phyloP scores from a whole-genome alignment of 2,113 vertebrate species.

The Limanda limanda region DNA sequence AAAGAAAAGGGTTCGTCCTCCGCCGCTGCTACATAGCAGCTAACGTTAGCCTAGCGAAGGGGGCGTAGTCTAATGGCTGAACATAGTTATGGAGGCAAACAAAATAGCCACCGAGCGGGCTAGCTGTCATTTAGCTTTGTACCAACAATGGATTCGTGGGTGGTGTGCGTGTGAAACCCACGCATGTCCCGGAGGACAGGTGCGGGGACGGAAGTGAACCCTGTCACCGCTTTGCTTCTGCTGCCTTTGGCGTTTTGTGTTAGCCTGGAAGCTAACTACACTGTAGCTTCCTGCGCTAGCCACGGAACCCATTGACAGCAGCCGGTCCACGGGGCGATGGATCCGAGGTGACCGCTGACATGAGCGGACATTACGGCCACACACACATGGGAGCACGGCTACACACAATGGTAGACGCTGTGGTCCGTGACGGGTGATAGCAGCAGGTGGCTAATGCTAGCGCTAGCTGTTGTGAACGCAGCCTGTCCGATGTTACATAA shows the following conservation, averaged over 20 bases:
- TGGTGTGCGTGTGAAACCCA: not conserved
- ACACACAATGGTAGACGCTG: not conserved
- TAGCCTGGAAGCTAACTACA: conserved; percentile 59
- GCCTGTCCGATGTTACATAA: conserved; percentile 64
- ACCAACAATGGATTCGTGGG: no score
- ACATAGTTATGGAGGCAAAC: conserved; percentile 51
- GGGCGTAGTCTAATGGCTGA: conserved; percentile 78
- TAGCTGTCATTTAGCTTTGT: not conserved
- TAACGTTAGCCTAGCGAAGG: conserved; percentile 65
- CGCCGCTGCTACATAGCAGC: conserved; percentile 54
- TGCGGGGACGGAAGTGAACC: not conserved
- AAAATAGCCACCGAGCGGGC: conserved; percentile 39
- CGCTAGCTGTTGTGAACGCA: conserved; percentile 40
- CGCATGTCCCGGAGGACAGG: accelerated
- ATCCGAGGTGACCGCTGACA: not conserved
- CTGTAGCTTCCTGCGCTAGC: conserved; percentile 34
- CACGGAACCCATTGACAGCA: conserved; percentile 7
- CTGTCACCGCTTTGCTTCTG: conserved; percentile 36
- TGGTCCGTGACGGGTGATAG: not conserved
- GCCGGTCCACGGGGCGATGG: not conserved
- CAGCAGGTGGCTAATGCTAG: conserved; percentile 40
- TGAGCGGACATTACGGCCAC: not conserved
- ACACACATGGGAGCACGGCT: not conserved
- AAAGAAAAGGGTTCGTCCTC: conserved; percentile 40
- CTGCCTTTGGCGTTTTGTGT: conserved; percentile 39